A percentile compares a stretch with the other conserved stretches of the same genome.
Evolutionary conservation across 2,797 vertebrate genomes (phyloP).

Genomic region (Diceros bicornis): DNA sequence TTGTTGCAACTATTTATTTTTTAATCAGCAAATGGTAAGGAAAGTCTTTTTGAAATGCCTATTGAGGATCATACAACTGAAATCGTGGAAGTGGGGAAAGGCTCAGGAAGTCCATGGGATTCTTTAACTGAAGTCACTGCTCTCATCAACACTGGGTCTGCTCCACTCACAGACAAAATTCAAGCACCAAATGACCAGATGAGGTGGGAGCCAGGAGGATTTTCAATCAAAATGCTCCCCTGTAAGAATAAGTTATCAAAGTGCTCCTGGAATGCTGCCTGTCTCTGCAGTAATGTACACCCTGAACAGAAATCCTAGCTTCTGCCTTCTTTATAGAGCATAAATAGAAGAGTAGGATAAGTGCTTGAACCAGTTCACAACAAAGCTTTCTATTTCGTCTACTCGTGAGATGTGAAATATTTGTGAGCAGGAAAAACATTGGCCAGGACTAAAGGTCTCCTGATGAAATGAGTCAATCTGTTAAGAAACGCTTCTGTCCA

Average conservation of each 20-base stretch:
- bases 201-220: conserved; percentile 12
- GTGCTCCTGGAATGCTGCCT: not conserved
- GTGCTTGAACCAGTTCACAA: not conserved
- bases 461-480: conserved; percentile 47
- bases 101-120: not conserved
- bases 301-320: not conserved
- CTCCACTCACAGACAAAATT: conserved; percentile 17
- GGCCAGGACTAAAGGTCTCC: conserved; percentile 43
- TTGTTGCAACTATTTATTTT: conserved; percentile 47
- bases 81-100: not conserved
- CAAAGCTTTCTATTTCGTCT: conserved; percentile 10
- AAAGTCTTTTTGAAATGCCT: conserved; percentile 25
- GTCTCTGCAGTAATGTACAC: too few relatives aligned
- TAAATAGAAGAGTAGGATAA: not conserved
- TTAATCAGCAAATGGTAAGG: not conserved
- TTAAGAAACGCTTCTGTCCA: conserved; percentile 59
- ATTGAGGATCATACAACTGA: conserved; percentile 7
- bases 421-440: not conserved
- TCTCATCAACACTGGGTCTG: not conserved
- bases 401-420: not conserved
- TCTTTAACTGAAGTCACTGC: not conserved
- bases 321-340: not conserved
- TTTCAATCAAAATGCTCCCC: not conserved
- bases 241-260: not conserved
- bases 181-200: not conserved